These are phyloP conservation scores for Catajapyx aquilonaris DNA, from an alignment of 1,140 invertebrate genomes.

Conservation along the genomic window DNA sequence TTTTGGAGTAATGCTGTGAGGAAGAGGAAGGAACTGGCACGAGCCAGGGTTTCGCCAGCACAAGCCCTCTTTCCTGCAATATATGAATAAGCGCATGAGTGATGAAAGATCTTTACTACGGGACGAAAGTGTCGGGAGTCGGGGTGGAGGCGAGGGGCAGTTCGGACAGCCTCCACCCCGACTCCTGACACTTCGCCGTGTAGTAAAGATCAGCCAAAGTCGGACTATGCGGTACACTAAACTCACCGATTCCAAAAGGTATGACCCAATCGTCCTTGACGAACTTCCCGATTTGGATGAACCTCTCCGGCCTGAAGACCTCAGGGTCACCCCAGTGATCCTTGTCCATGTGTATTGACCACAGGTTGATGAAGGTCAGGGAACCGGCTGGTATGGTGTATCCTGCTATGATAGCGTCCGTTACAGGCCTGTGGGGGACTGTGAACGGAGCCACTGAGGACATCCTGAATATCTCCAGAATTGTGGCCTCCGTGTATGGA, in stretches of 20 bases:
- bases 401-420: neutral
- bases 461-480: neutral
- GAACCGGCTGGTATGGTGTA: neutral
- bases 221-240: too few species aligned
- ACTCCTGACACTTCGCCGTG: too few species aligned
- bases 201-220: too few species aligned
- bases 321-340: conserved; percentile 40
- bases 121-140: too few species aligned
- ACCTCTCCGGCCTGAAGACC: conserved; percentile 47
- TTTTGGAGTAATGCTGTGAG: too few species aligned
- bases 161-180: too few species aligned
- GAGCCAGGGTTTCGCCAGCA: too few species aligned
- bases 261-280: conserved; percentile 30
- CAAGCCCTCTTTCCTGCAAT: too few species aligned
- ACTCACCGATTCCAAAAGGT: conserved; percentile 43
- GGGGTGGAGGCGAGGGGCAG: too few species aligned
- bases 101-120: too few species aligned
- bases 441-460: neutral
- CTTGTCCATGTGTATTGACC: conserved; percentile 37
- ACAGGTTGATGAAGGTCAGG: conserved; percentile 29
- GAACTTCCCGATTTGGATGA: conserved; percentile 26
- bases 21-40: too few species aligned
- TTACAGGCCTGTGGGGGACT: neutral
- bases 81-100: too few species aligned
- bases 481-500: neutral